These are phyloP conservation scores for Neoscelio sp. DNA, from an alignment of 2,888 invertebrate species.

Conservation along the genomic window DNA sequence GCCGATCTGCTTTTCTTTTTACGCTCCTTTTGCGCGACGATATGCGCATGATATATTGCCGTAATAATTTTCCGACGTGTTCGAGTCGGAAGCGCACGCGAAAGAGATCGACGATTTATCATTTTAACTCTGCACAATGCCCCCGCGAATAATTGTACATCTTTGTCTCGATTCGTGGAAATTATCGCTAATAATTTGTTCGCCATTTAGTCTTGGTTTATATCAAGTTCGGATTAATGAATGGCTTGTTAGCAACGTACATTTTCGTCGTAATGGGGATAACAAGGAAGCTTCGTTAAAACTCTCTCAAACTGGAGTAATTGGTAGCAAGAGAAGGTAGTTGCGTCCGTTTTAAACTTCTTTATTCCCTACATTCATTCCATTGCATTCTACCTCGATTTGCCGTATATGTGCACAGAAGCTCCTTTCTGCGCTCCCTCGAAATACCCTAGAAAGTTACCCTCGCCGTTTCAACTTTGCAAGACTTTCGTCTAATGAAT, in stretches of 20 bases:
- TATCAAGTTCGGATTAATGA: constrained; percentile 21
- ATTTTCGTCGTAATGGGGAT: constrained; percentile 25
- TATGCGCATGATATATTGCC: constrained; percentile 22
- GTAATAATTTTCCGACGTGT: constrained; percentile 16
- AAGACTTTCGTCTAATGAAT: constrained; percentile 41
- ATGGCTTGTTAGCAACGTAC: constrained; percentile 31
- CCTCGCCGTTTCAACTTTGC: constrained; percentile 12
- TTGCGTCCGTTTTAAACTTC: constrained; percentile 31
- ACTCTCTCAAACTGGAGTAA: constrained; percentile 73
- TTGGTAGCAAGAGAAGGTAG: constrained; percentile 65
- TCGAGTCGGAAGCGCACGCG: not conserved
- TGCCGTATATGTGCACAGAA: constrained; percentile 17
- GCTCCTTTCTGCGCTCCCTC: constrained; percentile 26
- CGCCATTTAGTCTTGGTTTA: constrained; percentile 8
- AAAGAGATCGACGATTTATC: constrained; percentile 19
- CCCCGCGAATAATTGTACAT: not conserved
- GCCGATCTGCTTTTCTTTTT: constrained; percentile 26
- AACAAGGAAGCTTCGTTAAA: constrained; percentile 66
- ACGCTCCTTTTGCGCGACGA: constrained; percentile 1
- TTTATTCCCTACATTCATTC: constrained; percentile 19
- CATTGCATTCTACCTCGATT: constrained; percentile 29
- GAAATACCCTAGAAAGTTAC: constrained; percentile 35
- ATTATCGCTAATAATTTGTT: constrained; percentile 4
- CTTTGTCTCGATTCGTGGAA: no score
- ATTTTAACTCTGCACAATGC: not conserved